Evolutionary conservation across 2,113 vertebrate genomes (phyloP), one percentile per base, ranked within the genome.

Genomic region (Tautogolabrus adspersus): DNA sequence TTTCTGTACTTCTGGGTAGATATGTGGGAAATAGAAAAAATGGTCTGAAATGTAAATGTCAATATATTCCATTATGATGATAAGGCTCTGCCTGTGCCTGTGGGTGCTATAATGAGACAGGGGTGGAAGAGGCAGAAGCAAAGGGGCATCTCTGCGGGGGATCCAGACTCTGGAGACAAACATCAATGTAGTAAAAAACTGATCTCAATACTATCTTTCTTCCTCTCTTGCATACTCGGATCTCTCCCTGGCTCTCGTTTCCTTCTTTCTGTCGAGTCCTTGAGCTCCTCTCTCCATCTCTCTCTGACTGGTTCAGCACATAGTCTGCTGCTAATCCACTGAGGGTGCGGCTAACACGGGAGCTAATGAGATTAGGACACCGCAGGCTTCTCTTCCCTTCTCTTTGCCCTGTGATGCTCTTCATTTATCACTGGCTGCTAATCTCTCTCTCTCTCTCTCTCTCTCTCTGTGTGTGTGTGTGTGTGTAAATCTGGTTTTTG

Each of bases 311-410:
- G 63, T 82, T 88, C 82, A 75, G 61, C 76, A 72, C 49, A 84
- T 49, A 63, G 75, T 77, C 79, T 61, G 9, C 61, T 58, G 59
- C 78, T 87, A 85, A 90, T 89, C 84, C 88, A 71, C 72, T 72
- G 79, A 87, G 81, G 79, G 64, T 12, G 81, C 68, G 74, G 81
- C 85, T 86, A 87, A 89, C 82, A 86, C 82, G 63, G 86, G n/a
- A 76, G 84, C 76, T 89, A 92, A 92, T 85, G 74, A 83, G 87
- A 93, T 92, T 87, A 88, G 70, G 76, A 78, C 87, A 61, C 61
- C 64, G 83, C 54, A 54, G 85, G 60, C 74, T 68, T 82, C 68
- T 66, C 57, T 44, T 49, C 58, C 16, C n/a, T 37, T 66, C 73
- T 72, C 52, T 75, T 60, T 60, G 40, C 62, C 30, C 54, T 60